These are phyloP conservation scores for Suncus etruscus DNA, from an alignment of 2,113 vertebrate genomes.

Conservation along the genomic window DNA sequence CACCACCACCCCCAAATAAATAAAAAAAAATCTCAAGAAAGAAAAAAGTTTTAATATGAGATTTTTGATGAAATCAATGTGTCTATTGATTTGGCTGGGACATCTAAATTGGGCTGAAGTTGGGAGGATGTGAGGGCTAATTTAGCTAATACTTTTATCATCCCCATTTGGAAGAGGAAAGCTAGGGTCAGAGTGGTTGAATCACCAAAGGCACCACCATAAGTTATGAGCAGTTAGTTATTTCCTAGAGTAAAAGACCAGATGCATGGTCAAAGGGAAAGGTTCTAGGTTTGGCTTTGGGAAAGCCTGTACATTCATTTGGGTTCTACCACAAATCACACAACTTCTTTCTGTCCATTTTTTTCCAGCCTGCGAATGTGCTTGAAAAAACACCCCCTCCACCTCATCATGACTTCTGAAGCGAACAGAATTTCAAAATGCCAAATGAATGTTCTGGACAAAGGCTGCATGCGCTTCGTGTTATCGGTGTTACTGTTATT, in stretches of 20 bases:
- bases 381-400: not conserved
- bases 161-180: not conserved
- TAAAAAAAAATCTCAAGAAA: too few relatives aligned
- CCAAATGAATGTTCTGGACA: slow-evolving; percentile 48
- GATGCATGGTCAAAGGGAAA: not conserved
- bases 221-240: not conserved
- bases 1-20: too few relatives aligned
- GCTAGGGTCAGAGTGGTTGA: not conserved
- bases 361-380: not conserved
- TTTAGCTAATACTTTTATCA: too few relatives aligned
- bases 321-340: not conserved
- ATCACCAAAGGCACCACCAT: not conserved
- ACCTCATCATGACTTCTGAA: slow-evolving; percentile 16
- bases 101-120: too few relatives aligned
- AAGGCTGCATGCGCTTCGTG: slow-evolving; percentile 31
- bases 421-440: slow-evolving; percentile 55
- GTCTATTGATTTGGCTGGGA: too few relatives aligned
- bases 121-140: too few relatives aligned
- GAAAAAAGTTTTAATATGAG: too few relatives aligned
- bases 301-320: slow-evolving; percentile 18
- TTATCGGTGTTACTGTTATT: slow-evolving; percentile 53
- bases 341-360: slow-evolving; percentile 32
- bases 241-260: not conserved
- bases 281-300: slow-evolving; percentile 1
- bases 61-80: too few relatives aligned